Conservation (phyloP, 35 echinoderm and acorn worm species). For the Heliocidaris tuberculata region DNA sequence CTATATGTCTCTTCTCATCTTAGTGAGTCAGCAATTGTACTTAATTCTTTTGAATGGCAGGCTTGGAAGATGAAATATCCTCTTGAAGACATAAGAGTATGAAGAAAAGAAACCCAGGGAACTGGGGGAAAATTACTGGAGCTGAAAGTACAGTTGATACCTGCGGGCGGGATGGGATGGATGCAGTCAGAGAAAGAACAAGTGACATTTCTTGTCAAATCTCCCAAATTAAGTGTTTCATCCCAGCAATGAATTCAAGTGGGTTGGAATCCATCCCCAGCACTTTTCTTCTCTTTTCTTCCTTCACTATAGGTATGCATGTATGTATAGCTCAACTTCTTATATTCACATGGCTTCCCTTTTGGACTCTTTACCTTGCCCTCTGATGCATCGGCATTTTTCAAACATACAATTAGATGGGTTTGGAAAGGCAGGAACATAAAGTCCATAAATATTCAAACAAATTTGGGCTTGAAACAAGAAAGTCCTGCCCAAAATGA, state of each 20-base stretch:
- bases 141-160: conserved; percentile 41
- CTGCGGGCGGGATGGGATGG: not conserved
- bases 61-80: not conserved
- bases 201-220: conserved; percentile 49
- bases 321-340: conserved; percentile 21
- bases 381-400: conserved; percentile 31
- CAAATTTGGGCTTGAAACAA: conserved; percentile 20
- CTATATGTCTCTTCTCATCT: not conserved
- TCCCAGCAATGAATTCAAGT: conserved; percentile 30
- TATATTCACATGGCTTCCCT: too few relatives aligned
- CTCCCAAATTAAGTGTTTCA: conserved; percentile 47
- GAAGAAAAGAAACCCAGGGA: not conserved
- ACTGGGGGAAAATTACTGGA: not conserved
- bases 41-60: conserved; percentile 40
- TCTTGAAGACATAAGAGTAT: not conserved
- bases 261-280: conserved; percentile 1
- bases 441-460: conserved; percentile 36
- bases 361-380: not conserved
- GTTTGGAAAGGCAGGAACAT: not conserved
- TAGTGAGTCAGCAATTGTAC: conserved; percentile 44
- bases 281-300: conserved; percentile 24
- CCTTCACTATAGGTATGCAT: conserved; percentile 5
- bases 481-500: conserved; percentile 16
- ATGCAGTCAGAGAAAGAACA: not conserved
- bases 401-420: conserved; percentile 49